A percentile compares a stretch with the other conserved stretches of the same genome.
These are phyloP conservation scores for Ophion costatus DNA, from an alignment of 2,888 invertebrate genomes.

Conservation along the genomic window DNA sequence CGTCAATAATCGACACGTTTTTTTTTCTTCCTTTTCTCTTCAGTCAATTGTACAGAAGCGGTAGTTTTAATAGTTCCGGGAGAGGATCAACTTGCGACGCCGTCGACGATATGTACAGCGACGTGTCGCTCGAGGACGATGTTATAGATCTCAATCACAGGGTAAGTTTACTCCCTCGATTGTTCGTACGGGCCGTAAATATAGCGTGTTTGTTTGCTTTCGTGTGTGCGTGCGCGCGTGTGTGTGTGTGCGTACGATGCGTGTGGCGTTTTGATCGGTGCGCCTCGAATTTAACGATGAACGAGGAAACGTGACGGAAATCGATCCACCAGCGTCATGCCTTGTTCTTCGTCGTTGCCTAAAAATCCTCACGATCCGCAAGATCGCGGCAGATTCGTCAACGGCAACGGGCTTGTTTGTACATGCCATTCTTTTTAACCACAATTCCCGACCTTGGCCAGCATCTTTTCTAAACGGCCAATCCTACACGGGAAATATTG, in stretches of 20 bases:
- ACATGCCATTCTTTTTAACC: neutral
- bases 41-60: constrained; percentile 96
- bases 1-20: too few relatives aligned
- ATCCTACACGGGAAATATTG: constrained; percentile 14
- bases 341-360: constrained; percentile 24
- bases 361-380: neutral
- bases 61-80: constrained; percentile 96
- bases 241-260: too few relatives aligned
- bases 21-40: constrained; percentile 40
- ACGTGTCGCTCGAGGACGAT: constrained; percentile 96
- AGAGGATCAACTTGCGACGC: constrained; percentile 96
- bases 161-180: constrained; percentile 85
- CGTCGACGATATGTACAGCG: constrained; percentile 97
- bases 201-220: too few relatives aligned
- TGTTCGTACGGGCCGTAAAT: constrained; percentile 28
- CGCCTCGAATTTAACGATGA: too few relatives aligned
- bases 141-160: constrained; percentile 97
- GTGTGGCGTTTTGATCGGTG: too few relatives aligned
- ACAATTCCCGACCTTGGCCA: neutral
- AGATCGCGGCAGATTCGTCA: neutral
- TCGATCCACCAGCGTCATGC: constrained; percentile 16
- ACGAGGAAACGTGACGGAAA: neutral
- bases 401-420: constrained; percentile 36
- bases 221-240: too few relatives aligned
- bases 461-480: constrained; percentile 4